phyloP scores from a whole-genome alignment of 2,797 vertebrate genomes.

The Cirrhinus molitorella region DNA sequence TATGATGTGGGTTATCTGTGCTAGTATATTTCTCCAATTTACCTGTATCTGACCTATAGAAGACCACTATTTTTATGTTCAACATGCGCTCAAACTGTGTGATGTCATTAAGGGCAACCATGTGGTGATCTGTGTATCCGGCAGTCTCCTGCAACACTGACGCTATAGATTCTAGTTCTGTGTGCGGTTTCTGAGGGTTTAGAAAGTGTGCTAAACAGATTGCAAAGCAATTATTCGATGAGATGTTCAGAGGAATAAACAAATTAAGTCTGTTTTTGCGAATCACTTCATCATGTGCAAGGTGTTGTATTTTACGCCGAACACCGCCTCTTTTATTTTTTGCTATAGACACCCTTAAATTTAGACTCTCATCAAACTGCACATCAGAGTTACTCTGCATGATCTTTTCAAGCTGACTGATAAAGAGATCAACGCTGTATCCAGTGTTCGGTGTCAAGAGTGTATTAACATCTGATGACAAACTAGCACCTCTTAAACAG shows the following conservation, averaged over 20 bases:
- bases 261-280: neutral
- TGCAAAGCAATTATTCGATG: neutral
- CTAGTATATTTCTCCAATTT: neutral
- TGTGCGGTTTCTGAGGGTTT: neutral
- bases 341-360: neutral
- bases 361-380: neutral
- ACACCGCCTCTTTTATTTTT: neutral
- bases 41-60: neutral
- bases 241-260: neutral
- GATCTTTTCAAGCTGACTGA: neutral
- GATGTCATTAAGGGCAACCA: neutral
- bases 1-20: neutral
- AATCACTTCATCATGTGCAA: neutral
- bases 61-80: neutral
- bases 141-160: neutral
- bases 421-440: neutral
- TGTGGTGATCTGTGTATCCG: neutral
- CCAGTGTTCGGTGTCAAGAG: neutral
- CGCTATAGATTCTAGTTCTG: neutral
- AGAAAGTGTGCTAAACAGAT: neutral
- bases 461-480: neutral
- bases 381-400: neutral
- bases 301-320: neutral
- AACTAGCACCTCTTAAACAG: too few relatives aligned
- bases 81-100: neutral